Conservation (phyloP, 2,113 vertebrate species). For the Daphoenositta chrysoptera region DNA sequence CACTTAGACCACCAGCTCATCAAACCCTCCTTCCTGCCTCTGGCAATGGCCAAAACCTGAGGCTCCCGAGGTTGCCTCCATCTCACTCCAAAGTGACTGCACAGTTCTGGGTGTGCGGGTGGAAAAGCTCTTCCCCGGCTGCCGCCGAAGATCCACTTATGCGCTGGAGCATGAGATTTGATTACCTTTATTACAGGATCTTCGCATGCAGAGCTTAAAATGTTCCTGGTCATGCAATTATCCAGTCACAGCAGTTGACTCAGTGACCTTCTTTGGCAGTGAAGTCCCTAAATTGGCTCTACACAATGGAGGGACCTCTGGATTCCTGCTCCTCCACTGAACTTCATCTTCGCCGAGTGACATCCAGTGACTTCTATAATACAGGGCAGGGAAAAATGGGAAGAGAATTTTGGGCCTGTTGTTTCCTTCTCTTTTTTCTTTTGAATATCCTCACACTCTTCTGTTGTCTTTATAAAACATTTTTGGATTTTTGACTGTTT, state of each 20-base stretch:
- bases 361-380: background rate
- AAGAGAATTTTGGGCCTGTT: background rate
- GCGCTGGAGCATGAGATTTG: conserved; percentile 42
- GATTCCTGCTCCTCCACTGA: background rate
- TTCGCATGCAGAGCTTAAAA: conserved; percentile 1
- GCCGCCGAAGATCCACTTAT: background rate
- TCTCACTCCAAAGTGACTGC: background rate
- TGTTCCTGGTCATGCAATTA: conserved; percentile 37
- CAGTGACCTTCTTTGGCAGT: conserved; percentile 10
- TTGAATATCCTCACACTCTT: background rate
- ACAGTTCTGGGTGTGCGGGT: background rate
- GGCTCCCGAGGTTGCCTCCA: background rate
- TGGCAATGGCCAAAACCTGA: background rate
- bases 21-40: conserved; percentile 25
- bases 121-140: background rate
- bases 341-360: background rate
- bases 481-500: background rate
- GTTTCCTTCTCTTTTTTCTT: background rate
- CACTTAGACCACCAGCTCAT: background rate
- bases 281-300: background rate
- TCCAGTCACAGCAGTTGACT: conserved; percentile 32
- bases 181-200: conserved; percentile 58
- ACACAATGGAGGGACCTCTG: background rate
- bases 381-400: background rate
- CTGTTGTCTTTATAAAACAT: background rate